Conservation (phyloP, 1,140 invertebrate genomes). For the Heliconius hewitsoni region DNA sequence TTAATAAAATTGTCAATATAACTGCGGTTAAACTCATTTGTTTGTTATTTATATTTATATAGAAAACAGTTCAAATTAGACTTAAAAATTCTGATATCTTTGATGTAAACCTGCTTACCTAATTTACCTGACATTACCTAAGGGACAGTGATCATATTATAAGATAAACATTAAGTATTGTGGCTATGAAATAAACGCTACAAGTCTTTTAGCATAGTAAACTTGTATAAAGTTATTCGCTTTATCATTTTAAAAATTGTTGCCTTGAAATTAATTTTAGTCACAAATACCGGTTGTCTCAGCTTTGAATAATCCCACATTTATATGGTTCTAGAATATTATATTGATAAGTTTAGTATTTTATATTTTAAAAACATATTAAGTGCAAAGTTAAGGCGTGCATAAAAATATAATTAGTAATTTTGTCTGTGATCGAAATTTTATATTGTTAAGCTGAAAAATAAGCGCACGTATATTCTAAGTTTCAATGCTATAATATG, state of each 20-base stretch:
- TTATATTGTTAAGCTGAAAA: conserved; percentile 78
- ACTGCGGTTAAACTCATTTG: no score
- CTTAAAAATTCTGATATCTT: neutral
- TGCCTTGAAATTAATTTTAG: conserved; percentile 68
- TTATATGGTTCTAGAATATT: conserved; percentile 67
- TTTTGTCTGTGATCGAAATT: conserved; percentile 80
- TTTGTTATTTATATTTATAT: neutral
- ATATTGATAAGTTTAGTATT: conserved; percentile 75
- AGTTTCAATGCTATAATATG: conserved; percentile 28
- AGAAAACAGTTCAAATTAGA: neutral
- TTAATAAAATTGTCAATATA: no score
- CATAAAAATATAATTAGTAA: conserved; percentile 71
- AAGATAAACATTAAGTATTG: conserved; percentile 29
- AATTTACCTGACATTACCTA: neutral
- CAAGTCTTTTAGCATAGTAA: conserved; percentile 46
- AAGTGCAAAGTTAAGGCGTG: conserved; percentile 65
- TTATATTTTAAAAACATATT: conserved; percentile 73
- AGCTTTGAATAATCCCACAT: conserved; percentile 69
- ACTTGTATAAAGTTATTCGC: conserved; percentile 59
- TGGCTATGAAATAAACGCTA: conserved; percentile 36
- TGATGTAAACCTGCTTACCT: conserved; percentile 11
- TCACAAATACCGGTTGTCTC: conserved; percentile 72
- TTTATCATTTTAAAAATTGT: conserved; percentile 67
- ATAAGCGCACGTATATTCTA: conserved; percentile 61
- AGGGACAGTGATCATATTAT: conserved; percentile 10